These are phyloP conservation scores for Euspilapteryx auroguttella DNA, from an alignment of 2,888 invertebrate genomes.

Conservation along the genomic window DNA sequence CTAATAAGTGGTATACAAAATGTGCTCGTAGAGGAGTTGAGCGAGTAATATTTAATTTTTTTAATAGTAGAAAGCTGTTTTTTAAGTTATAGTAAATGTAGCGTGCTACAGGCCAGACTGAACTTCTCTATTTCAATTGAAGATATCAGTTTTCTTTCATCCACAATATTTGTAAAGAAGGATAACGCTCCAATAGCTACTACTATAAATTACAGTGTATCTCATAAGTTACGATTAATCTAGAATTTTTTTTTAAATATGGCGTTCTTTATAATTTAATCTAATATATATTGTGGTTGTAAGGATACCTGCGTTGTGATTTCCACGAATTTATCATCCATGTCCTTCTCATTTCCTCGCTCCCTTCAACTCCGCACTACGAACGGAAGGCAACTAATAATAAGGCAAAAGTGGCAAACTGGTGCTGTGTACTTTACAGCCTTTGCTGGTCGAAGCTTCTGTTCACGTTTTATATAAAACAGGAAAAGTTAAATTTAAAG, in stretches of 20 bases:
- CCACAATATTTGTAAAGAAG: slow-evolving; percentile 45
- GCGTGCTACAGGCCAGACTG: slow-evolving; percentile 50
- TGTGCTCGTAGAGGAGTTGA: slow-evolving; percentile 51
- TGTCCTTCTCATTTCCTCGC: too few species aligned
- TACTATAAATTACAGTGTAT: slow-evolving; percentile 56
- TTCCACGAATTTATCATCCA: too few species aligned
- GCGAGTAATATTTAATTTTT: slow-evolving; percentile 41
- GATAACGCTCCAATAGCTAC: slow-evolving; percentile 50
- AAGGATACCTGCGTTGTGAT: slow-evolving; percentile 64
- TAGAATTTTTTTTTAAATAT: slow-evolving; percentile 64
- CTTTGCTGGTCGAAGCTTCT: slow-evolving; percentile 38
- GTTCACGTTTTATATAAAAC: slow-evolving; percentile 44
- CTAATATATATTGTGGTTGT: slow-evolving; percentile 74
- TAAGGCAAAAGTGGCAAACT: slow-evolving; percentile 33
- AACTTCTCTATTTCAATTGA: slow-evolving; percentile 20
- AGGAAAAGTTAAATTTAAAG: slow-evolving; percentile 45
- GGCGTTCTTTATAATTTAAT: slow-evolving; percentile 65
- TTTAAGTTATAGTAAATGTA: slow-evolving; percentile 52
- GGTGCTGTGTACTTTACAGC: slow-evolving; percentile 42
- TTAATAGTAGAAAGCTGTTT: slow-evolving; percentile 42
- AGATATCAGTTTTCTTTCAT: slow-evolving; percentile 59
- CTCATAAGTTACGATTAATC: slow-evolving; percentile 58
- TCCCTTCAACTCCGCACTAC: too few species aligned
- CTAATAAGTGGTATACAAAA: slow-evolving; percentile 40
- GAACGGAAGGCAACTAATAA: too few species aligned